Conservation (phyloP, 2,113 vertebrate species). For the Brachyistius frenatus region DNA sequence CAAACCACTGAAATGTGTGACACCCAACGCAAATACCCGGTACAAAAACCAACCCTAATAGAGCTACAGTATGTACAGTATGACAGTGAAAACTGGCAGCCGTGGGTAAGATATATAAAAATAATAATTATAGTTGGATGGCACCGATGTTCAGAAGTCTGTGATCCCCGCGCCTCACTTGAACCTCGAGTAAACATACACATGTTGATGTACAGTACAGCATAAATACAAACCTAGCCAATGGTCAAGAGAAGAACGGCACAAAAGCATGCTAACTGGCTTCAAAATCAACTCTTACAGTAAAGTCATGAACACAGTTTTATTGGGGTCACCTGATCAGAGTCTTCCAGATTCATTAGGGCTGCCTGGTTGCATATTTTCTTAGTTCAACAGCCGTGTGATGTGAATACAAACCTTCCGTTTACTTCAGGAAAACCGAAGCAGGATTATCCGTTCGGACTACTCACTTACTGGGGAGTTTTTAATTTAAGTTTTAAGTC, state of each 20-base stretch:
- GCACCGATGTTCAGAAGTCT: slow-evolving; percentile 53
- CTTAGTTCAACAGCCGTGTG: slow-evolving; percentile 24
- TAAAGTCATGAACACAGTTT: slow-evolving; percentile 67
- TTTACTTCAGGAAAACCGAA: slow-evolving; percentile 4
- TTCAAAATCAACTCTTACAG: slow-evolving; percentile 63
- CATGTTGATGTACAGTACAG: slow-evolving; percentile 67
- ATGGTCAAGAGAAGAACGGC: slow-evolving; percentile 57
- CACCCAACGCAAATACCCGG: slow-evolving; percentile 49
- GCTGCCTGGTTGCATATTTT: slow-evolving; percentile 70
- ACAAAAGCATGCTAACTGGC: slow-evolving; percentile 78
- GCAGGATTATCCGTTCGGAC: slow-evolving; percentile 14
- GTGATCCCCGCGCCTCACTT: slow-evolving; percentile 32
- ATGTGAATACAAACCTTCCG: slow-evolving; percentile 24
- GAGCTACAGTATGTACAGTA: slow-evolving; percentile 76
- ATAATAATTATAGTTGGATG: slow-evolving; percentile 38
- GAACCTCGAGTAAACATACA: slow-evolving; percentile 54
- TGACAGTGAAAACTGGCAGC: slow-evolving; percentile 47
- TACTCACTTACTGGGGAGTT: slow-evolving; percentile 12
- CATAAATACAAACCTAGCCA: slow-evolving; percentile 74
- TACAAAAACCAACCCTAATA: slow-evolving; percentile 49
- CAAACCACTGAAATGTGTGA: slow-evolving; percentile 59
- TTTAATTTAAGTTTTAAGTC: slow-evolving; percentile 8
- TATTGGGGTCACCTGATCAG: slow-evolving; percentile 66
- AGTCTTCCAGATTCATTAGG: slow-evolving; percentile 64
- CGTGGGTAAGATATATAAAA: slow-evolving; percentile 37